Evolutionary conservation across 2,113 vertebrate genomes (phyloP).

Genomic region (Pan paniscus): DNA sequence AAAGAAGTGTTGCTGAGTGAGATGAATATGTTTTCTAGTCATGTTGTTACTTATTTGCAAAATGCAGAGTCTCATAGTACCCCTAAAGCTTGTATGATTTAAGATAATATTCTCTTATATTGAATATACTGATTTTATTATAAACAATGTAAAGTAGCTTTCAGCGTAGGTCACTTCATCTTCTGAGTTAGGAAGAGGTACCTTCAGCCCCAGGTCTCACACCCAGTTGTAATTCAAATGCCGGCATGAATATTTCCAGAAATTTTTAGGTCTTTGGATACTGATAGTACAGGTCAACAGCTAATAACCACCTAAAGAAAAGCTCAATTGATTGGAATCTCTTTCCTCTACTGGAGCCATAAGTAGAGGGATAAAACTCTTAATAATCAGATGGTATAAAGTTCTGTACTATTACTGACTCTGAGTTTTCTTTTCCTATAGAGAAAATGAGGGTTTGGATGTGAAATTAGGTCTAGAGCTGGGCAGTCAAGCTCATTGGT

Average conservation of each 20-base stretch:
- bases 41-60: neutral
- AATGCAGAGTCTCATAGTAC: neutral
- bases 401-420: neutral
- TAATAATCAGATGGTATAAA: neutral
- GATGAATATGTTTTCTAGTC: neutral
- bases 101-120: neutral
- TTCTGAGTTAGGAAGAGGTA: neutral
- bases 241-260: neutral
- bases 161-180: neutral
- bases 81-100: neutral
- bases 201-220: neutral
- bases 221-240: neutral
- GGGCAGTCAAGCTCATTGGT: neutral
- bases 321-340: neutral
- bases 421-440: neutral
- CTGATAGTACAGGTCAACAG: neutral
- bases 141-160: neutral
- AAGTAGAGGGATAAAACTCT: neutral
- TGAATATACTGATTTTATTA: neutral
- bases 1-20: neutral
- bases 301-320: neutral
- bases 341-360: neutral
- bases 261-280: neutral
- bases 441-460: neutral
- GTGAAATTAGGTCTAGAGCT: neutral